Evolutionary conservation across 2,113 vertebrate species (phyloP), one percentile per base, ranked within the genome.

Genomic region (Scomber colias): DNA sequence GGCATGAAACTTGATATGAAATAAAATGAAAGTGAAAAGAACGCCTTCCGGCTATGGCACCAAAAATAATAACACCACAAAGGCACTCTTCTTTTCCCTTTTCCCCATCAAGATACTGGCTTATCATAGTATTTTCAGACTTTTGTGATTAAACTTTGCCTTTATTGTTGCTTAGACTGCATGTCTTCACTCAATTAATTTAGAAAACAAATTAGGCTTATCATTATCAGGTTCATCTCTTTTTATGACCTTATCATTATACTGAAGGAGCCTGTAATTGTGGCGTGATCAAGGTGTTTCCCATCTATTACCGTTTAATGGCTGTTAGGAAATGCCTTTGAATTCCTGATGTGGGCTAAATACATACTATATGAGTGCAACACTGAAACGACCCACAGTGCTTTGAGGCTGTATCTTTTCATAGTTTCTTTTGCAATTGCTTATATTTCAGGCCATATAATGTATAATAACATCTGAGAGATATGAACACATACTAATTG

Each of bases 171-270:
- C 80, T 84, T 48, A 81, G 60, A 30, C 51, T 79, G 73, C 51
- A 71, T 55, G 51, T 78, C 62, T 77, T 63, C 45, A 30, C 50
- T 68, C 49, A 48, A 62, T 84, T 80, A 51, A 71, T 82, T 75
- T 67, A 21, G 40, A 62, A 77, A 87, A 85, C 77, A 78, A 87
- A 89, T 85, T 85, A 87, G 54, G 21, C 48, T 75, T 53, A 74
- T 90, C 24, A 9, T 82, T 83, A 82, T 88, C 71, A 64, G 72
- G 75, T 86, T 85, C 73, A 89, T 91, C 77, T 48, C 71, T 78
- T 82, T 92, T 88, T 91, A 86, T 82, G 72, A 78, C 77, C 82
- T 76, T 24, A 40, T 83, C 72, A 80, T 83, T 83, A 88, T 40
- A 54, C 45, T 54, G 50, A 49, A 83, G 66, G 59, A 75, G 65